Conservation (phyloP, 1,140 invertebrate species). For the Ptiloglossa arizonensis region DNA sequence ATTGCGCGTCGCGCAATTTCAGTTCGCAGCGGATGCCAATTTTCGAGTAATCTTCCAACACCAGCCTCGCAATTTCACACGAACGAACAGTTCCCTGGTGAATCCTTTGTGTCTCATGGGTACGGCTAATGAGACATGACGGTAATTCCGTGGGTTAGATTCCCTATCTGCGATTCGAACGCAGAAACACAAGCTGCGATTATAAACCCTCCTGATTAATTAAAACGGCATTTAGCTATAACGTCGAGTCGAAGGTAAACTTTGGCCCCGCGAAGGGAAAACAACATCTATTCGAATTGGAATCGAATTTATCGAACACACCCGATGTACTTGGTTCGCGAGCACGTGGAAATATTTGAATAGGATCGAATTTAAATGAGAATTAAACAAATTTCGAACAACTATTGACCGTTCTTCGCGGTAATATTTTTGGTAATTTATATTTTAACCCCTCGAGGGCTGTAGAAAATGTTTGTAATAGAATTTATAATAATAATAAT, state of each 20-base stretch:
- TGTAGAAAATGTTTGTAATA: too few species aligned
- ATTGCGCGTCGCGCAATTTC: not conserved
- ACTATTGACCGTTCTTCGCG: too few species aligned
- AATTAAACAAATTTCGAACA: not conserved
- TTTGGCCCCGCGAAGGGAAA: not conserved
- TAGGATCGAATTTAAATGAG: too few species aligned
- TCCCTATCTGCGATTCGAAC: conserved; percentile 6
- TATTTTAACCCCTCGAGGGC: too few species aligned
- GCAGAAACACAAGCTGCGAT: not conserved
- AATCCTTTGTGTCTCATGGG: conserved; percentile 6
- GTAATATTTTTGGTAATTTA: too few species aligned
- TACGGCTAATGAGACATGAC: not conserved
- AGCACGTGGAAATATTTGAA: too few species aligned
- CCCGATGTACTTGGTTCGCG: too few species aligned
- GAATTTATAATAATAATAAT: not conserved
- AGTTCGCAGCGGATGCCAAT: not conserved
- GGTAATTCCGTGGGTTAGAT: conserved; percentile 14
- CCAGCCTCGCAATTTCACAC: not conserved
- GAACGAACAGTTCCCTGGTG: not conserved
- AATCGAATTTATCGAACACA: not conserved
- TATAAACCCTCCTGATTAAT: conserved; percentile 12
- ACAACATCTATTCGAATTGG: not conserved
- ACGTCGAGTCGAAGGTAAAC: not conserved
- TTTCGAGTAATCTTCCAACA: not conserved
- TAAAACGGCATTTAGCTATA: conserved; percentile 4